phyloP scores from a whole-genome alignment of 2,113 vertebrate genomes.

The Pyrgilauda ruficollis region DNA sequence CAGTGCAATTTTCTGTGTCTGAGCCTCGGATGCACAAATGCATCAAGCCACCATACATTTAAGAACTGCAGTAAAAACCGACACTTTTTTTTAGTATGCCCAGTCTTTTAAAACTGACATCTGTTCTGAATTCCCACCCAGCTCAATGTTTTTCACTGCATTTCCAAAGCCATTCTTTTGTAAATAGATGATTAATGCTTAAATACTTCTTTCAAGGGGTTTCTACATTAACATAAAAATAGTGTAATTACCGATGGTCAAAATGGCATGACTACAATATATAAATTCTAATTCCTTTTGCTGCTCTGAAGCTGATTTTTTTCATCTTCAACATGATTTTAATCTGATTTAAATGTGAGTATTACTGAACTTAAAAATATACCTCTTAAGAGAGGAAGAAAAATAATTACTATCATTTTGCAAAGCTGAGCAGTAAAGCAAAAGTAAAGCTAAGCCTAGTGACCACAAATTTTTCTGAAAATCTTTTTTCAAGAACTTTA shows the following conservation, averaged over 20 bases:
- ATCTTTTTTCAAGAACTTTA: background rate
- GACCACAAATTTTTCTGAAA: background rate
- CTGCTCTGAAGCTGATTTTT: constrained; percentile 44
- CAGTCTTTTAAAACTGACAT: constrained; percentile 52
- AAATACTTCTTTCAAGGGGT: constrained; percentile 65
- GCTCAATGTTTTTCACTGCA: constrained; percentile 35
- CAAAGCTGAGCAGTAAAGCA: background rate
- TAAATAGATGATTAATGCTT: constrained; percentile 70
- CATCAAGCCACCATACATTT: background rate
- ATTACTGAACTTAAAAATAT: constrained; percentile 8
- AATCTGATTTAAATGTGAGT: background rate
- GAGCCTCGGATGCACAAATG: background rate
- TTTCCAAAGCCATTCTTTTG: constrained; percentile 60
- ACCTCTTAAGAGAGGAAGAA: background rate
- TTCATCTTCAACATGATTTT: constrained; percentile 11
- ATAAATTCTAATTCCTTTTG: constrained; percentile 50
- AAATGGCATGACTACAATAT: constrained; percentile 55
- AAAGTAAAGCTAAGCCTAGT: background rate
- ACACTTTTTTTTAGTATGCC: background rate
- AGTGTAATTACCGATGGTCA: constrained; percentile 54
- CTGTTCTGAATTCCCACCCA: constrained; percentile 47
- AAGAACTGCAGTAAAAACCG: background rate
- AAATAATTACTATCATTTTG: background rate
- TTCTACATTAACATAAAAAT: constrained; percentile 64
- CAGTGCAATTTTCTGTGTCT: background rate